Percentiles rank a stretch among this genome's conserved stretches.
Evolutionary conservation across 2,888 invertebrate species (phyloP).

Genomic region (Meiosimyza decipiens): DNA sequence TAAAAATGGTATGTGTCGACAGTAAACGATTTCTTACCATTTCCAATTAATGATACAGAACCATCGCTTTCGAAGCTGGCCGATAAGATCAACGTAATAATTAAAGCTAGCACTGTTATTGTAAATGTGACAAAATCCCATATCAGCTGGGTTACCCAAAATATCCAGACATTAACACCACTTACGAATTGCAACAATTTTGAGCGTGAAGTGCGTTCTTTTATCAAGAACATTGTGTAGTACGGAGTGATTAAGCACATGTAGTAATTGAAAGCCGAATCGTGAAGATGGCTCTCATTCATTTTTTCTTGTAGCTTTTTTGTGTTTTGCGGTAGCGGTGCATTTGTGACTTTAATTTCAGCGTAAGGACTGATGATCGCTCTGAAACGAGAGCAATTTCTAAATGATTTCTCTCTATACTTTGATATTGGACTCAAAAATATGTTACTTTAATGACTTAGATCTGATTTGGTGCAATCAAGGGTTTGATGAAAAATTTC

Average conservation of each 20-base stretch:
- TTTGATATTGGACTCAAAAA: too few species aligned
- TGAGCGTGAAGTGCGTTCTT: slow-evolving; percentile 76
- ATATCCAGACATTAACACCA: slow-evolving; percentile 74
- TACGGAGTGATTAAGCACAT: slow-evolving; percentile 71
- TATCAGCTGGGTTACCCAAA: slow-evolving; percentile 77
- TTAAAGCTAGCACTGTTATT: slow-evolving; percentile 72
- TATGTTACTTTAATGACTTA: too few species aligned
- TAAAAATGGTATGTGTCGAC: too few species aligned
- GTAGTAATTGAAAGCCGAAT: slow-evolving; percentile 65
- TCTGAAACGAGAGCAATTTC: slow-evolving; percentile 29
- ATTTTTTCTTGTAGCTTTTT: slow-evolving; percentile 44
- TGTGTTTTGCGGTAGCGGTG: slow-evolving; percentile 74
- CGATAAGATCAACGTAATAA: slow-evolving; percentile 68
- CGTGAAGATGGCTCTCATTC: slow-evolving; percentile 63
- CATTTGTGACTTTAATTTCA: slow-evolving; percentile 69
- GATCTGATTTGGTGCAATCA: too few species aligned
- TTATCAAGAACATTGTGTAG: slow-evolving; percentile 70
- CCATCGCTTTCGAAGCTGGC: slow-evolving; percentile 74
- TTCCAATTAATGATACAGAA: slow-evolving; percentile 41
- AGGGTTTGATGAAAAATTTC: too few species aligned
- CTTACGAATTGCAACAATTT: slow-evolving; percentile 80
- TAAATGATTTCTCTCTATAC: too few species aligned
- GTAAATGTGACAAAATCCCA: slow-evolving; percentile 71
- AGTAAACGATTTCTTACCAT: slow-evolving; percentile 39
- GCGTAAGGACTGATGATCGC: slow-evolving; percentile 41